Percentiles rank a stretch among this genome's conserved stretches.
Evolutionary conservation across 2,113 vertebrate genomes (phyloP).

Genomic region (Xiphorhynchus elegans): DNA sequence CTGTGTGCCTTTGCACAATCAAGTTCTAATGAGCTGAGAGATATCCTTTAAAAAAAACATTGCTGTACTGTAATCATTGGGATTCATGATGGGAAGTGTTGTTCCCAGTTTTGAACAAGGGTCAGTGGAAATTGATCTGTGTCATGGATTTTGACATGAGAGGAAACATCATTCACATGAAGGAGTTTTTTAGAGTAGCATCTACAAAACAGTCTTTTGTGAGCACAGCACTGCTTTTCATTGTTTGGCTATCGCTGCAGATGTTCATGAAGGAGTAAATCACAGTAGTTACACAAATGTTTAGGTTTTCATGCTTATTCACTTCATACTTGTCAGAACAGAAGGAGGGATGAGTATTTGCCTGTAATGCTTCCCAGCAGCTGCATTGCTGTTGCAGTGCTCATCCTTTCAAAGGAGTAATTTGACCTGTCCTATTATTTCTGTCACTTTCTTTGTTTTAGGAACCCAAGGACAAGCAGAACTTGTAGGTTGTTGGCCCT

Average conservation of each 20-base stretch:
- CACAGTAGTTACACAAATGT: neutral
- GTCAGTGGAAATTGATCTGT: neutral
- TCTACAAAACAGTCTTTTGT: neutral
- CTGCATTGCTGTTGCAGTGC: neutral
- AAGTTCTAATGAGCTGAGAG: slow-evolving; percentile 19
- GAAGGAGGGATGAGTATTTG: neutral
- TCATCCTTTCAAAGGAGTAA: neutral
- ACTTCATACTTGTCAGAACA: neutral
- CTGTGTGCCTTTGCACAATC: neutral
- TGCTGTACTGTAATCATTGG: neutral
- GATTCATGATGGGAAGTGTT: neutral
- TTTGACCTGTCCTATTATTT: neutral
- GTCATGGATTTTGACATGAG: neutral
- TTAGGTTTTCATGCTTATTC: neutral
- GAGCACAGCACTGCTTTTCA: neutral
- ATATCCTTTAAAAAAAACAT: neutral
- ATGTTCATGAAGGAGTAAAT: neutral
- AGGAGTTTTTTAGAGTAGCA: neutral
- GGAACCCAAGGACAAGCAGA: neutral
- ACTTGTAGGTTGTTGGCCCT: neutral
- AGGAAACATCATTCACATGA: neutral
- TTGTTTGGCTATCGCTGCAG: neutral
- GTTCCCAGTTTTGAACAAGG: neutral
- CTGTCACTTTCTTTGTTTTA: neutral
- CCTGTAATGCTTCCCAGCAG: neutral